A percentile compares a stretch with the other conserved stretches of the same genome.
Evolutionary conservation across 2,797 vertebrate species (phyloP).

Genomic region (Clarias platycephalus): DNA sequence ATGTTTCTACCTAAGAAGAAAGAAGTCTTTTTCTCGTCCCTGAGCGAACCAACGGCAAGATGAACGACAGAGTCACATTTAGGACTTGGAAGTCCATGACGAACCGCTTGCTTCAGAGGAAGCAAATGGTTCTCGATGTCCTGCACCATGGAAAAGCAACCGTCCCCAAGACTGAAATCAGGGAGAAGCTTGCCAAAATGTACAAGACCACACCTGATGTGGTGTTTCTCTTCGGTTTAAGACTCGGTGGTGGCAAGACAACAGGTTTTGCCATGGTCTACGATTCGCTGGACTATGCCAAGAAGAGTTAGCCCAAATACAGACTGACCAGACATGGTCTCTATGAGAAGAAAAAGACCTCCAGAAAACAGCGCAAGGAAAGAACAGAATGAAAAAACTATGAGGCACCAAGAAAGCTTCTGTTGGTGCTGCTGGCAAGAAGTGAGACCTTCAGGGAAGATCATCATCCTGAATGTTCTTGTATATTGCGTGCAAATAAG

Average conservation of each 20-base stretch:
- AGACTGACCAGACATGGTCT: conserved; percentile 95
- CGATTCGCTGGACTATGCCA: conserved; percentile 94
- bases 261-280: conserved; percentile 99
- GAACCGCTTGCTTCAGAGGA: conserved; percentile 95
- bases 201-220: conserved; percentile 98
- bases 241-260: conserved; percentile 96
- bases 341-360: conserved; percentile 98
- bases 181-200: conserved; percentile 97
- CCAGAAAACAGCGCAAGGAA: conserved; percentile 93
- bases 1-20: too few species aligned
- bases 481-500: conserved; percentile 78
- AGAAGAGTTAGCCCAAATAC: conserved; percentile 98
- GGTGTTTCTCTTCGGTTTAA: conserved; percentile 97
- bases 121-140: conserved; percentile 99
- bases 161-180: conserved; percentile 97
- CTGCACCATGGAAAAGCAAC: conserved; percentile 97
- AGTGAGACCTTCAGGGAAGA: conserved; percentile 73
- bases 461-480: conserved; percentile 76
- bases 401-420: conserved; percentile 92
- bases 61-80: conserved; percentile 95
- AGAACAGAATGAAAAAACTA: conserved; percentile 99
- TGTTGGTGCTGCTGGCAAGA: conserved; percentile 94
- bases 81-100: conserved; percentile 99
- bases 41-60: too few species aligned
- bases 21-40: too few species aligned